phyloP scores from a whole-genome alignment of 1,140 invertebrate species.

The Phocides pigmalion region DNA sequence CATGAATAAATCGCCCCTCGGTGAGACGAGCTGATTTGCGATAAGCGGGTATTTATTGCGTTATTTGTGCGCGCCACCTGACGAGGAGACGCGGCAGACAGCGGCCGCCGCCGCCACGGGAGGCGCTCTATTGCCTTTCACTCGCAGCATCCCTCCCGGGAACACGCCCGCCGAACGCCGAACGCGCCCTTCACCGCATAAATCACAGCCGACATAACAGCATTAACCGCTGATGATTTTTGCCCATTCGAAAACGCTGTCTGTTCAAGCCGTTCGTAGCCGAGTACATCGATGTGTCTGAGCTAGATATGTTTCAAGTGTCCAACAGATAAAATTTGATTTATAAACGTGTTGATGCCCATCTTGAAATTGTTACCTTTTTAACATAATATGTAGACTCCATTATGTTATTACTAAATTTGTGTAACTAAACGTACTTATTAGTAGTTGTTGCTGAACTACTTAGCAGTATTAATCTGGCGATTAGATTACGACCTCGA shows the following conservation, averaged over 20 bases:
- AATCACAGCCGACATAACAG: slow-evolving; percentile 63
- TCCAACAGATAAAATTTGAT: slow-evolving; percentile 22
- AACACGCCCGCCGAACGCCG: slow-evolving; percentile 50
- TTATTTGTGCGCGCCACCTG: slow-evolving; percentile 77
- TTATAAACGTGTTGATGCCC: slow-evolving; percentile 7
- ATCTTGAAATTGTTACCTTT: slow-evolving; percentile 1
- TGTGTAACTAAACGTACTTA: too few species aligned
- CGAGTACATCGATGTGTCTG: slow-evolving; percentile 7
- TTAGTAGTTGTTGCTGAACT: too few species aligned
- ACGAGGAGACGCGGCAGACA: slow-evolving; percentile 50
- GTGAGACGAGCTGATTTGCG: slow-evolving; percentile 79
- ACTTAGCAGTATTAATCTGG: too few species aligned
- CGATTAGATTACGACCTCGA: too few species aligned
- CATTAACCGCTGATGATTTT: slow-evolving; percentile 65
- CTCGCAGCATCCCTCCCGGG: slow-evolving; percentile 54
- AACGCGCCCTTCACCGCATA: slow-evolving; percentile 56
- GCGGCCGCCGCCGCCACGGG: slow-evolving; percentile 63
- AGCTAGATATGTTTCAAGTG: slow-evolving; percentile 10
- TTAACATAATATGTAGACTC: too few species aligned
- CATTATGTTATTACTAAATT: not conserved
- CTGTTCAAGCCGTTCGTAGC: slow-evolving; percentile 13
- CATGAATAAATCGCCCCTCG: slow-evolving; percentile 76
- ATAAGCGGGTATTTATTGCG: slow-evolving; percentile 81
- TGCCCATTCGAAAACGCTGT: slow-evolving; percentile 48
- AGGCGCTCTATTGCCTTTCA: slow-evolving; percentile 70